phyloP scores from a whole-genome alignment of 2,888 invertebrate species.

The Octonoba sinensis region DNA sequence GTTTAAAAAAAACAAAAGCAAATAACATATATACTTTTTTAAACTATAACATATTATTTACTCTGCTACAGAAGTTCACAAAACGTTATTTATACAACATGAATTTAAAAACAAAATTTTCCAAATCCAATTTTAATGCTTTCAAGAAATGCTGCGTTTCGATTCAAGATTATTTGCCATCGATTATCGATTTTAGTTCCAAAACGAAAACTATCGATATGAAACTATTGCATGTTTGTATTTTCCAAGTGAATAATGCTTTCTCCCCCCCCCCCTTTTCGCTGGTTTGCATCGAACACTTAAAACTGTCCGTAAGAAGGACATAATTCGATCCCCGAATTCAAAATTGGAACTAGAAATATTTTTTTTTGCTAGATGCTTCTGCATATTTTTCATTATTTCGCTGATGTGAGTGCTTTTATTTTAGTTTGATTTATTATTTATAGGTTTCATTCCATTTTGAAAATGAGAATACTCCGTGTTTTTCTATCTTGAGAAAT shows the following conservation, averaged over 20 bases:
- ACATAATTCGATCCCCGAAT: conserved; percentile 21
- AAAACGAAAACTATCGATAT: conserved; percentile 47
- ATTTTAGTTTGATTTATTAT: conserved; percentile 50
- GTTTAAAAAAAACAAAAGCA: no score
- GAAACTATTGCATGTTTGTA: conserved; percentile 21
- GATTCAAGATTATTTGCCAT: conserved; percentile 23
- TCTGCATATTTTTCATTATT: conserved; percentile 25
- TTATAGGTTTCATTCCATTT: conserved; percentile 50
- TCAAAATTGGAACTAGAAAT: no score
- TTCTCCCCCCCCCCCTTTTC: conserved; percentile 3
- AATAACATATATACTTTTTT: no score
- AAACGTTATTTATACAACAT: no score
- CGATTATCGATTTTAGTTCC: conserved; percentile 45
- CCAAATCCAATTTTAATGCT: conserved; percentile 25
- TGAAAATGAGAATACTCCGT: conserved; percentile 45
- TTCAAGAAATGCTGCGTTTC: conserved; percentile 20
- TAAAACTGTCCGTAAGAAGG: conserved; percentile 26
- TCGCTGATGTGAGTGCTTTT: conserved; percentile 18
- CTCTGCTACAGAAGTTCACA: no score
- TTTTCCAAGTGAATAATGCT: conserved; percentile 42
- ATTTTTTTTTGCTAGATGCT: no score
- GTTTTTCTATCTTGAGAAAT: conserved; percentile 24
- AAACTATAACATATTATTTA: no score
- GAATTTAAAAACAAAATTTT: no score
- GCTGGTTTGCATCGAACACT: conserved; percentile 23